Percentiles rank a stretch among this genome's conserved stretches.
These are phyloP conservation scores for Porites australiensis DNA, from an alignment of 64 coral and sea anemone species.

Conservation along the genomic window DNA sequence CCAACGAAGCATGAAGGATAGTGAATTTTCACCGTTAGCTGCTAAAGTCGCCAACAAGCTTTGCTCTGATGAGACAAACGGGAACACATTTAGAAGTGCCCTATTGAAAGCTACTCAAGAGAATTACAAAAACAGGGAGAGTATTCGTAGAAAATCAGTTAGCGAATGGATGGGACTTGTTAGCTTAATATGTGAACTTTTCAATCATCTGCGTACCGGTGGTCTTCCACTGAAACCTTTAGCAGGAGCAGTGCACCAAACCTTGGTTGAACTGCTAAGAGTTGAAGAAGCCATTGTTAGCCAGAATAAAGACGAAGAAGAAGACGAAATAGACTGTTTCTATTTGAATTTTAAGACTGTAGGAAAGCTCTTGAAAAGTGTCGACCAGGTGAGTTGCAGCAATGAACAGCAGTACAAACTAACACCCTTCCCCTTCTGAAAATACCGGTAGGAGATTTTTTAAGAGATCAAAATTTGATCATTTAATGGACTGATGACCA, in stretches of 20 bases:
- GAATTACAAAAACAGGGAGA: conserved; percentile 83
- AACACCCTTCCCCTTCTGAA: too few relatives aligned
- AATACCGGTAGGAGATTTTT: too few relatives aligned
- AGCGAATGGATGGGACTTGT: conserved; percentile 75
- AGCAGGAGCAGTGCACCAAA: conserved; percentile 61
- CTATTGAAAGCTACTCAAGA: conserved; percentile 84
- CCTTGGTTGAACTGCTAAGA: conserved; percentile 66
- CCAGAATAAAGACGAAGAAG: conserved; percentile 25
- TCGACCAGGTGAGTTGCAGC: conserved; percentile 65
- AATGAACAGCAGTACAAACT: background rate
- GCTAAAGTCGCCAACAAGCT: conserved; percentile 53
- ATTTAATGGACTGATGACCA: too few relatives aligned
- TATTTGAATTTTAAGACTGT: conserved; percentile 78
- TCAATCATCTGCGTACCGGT: conserved; percentile 71
- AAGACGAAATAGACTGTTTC: conserved; percentile 82
- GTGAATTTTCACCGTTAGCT: conserved; percentile 63
- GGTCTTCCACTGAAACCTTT: conserved; percentile 64
- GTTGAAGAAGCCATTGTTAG: background rate
- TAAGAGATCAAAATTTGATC: too few relatives aligned
- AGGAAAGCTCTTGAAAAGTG: conserved; percentile 62
- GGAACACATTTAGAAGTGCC: conserved; percentile 68
- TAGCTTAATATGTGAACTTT: conserved; percentile 84
- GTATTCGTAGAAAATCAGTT: conserved; percentile 55
- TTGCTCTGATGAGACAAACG: conserved; percentile 56
- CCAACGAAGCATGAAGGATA: conserved; percentile 63